These are phyloP conservation scores for Meteorus colon DNA, from an alignment of 2,888 invertebrate genomes.

Conservation along the genomic window DNA sequence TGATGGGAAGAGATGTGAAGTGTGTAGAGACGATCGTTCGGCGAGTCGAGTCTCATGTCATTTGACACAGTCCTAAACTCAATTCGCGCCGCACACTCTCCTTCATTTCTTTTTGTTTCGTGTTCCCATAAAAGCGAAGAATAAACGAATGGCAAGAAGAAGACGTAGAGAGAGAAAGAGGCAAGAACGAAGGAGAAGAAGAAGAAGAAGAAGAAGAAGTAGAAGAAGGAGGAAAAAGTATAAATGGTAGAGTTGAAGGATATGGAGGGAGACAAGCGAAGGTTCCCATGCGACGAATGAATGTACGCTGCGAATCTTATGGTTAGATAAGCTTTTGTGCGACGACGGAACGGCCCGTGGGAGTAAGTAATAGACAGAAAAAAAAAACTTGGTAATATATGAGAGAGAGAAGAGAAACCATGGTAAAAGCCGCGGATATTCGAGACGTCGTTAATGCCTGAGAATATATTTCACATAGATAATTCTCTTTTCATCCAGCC, in stretches of 20 bases:
- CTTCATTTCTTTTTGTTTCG: constrained; percentile 63
- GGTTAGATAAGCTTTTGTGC: constrained; percentile 66
- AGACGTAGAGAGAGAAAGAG: constrained; percentile 37
- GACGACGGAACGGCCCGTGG: constrained; percentile 43
- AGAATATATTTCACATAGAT: constrained; percentile 40
- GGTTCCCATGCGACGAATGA: constrained; percentile 59
- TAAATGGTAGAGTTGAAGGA: not conserved
- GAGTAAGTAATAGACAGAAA: constrained; percentile 39
- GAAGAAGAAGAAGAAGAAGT: not conserved
- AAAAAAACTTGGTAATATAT: constrained; percentile 33
- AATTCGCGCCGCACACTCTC: constrained; percentile 67
- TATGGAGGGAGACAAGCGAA: constrained; percentile 12
- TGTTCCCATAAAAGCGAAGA: constrained; percentile 68
- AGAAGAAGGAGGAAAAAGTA: constrained; percentile 38
- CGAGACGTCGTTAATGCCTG: constrained; percentile 41
- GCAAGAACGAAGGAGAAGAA: not conserved
- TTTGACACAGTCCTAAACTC: constrained; percentile 72
- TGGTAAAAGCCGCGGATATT: constrained; percentile 45
- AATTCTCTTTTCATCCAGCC: constrained; percentile 29
- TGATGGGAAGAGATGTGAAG: constrained; percentile 37
- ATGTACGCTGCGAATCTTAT: constrained; percentile 66
- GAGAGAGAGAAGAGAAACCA: constrained; percentile 14
- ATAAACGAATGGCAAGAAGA: constrained; percentile 59
- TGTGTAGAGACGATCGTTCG: constrained; percentile 35
- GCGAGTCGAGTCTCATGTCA: constrained; percentile 60